phyloP scores from a whole-genome alignment of 1,140 invertebrate genomes.

The Coenobita brevimanus region DNA sequence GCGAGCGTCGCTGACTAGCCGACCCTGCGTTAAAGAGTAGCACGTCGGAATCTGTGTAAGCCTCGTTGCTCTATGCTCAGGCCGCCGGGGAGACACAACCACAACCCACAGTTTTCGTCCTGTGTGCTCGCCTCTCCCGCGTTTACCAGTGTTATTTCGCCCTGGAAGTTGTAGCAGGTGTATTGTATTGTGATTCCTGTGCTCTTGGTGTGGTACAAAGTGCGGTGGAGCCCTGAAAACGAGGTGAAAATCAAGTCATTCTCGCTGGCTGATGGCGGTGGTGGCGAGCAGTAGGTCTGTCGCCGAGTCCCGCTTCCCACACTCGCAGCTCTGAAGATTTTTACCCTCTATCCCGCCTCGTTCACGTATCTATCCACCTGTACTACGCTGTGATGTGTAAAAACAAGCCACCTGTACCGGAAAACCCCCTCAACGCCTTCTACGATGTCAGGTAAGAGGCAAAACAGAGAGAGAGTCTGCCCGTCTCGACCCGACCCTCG shows the following conservation, averaged over 20 bases:
- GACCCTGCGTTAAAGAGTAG: slow-evolving; percentile 66
- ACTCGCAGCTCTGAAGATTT: slow-evolving; percentile 21
- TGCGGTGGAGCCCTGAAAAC: slow-evolving; percentile 19
- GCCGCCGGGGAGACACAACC: slow-evolving; percentile 25
- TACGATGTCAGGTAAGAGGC: slow-evolving; percentile 59
- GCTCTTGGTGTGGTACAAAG: slow-evolving; percentile 36
- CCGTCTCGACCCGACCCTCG: neutral
- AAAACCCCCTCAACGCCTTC: slow-evolving; percentile 34
- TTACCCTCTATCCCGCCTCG: neutral
- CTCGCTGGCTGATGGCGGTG: slow-evolving; percentile 29
- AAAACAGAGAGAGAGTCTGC: neutral
- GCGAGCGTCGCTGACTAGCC: slow-evolving; percentile 62
- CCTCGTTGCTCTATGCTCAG: slow-evolving; percentile 58
- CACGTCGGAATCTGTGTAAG: slow-evolving; percentile 67
- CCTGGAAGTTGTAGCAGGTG: slow-evolving; percentile 20
- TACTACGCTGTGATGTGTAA: slow-evolving; percentile 58
- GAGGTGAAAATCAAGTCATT: slow-evolving; percentile 39
- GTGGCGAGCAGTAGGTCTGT: slow-evolving; percentile 30
- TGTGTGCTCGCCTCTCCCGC: slow-evolving; percentile 38
- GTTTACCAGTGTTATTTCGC: slow-evolving; percentile 37
- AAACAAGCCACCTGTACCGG: slow-evolving; percentile 29
- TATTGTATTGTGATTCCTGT: slow-evolving; percentile 32
- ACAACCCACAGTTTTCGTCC: slow-evolving; percentile 55
- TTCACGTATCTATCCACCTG: neutral
- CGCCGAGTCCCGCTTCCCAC: neutral